A percentile compares a stretch with the other conserved stretches of the same genome.
These are phyloP conservation scores for Phaonia tiefii DNA, from an alignment of 2,888 invertebrate genomes.

Conservation along the genomic window DNA sequence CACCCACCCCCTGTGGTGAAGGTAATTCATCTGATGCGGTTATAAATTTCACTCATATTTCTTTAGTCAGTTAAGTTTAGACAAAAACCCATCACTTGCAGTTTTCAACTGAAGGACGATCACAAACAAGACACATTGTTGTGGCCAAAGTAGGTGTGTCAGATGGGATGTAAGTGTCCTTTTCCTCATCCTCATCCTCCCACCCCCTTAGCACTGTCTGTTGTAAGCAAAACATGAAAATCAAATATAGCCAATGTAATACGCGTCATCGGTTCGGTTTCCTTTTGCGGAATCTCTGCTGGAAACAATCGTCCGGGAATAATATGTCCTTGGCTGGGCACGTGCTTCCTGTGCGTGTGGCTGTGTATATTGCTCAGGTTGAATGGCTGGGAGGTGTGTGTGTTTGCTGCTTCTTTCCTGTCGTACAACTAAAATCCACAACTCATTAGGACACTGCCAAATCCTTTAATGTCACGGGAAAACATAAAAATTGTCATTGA, in stretches of 20 bases:
- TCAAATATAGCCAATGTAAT: constrained; percentile 69
- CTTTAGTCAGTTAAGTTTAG: constrained; percentile 46
- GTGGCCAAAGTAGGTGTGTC: constrained; percentile 66
- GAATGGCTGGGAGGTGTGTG: constrained; percentile 20
- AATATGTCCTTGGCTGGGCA: constrained; percentile 65
- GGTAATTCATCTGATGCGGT: constrained; percentile 79
- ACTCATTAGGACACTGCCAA: constrained; percentile 19
- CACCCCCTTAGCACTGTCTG: constrained; percentile 68
- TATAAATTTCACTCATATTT: constrained; percentile 74
- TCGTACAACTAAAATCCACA: background rate
- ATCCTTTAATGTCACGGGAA: constrained; percentile 64
- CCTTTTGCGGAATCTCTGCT: constrained; percentile 43
- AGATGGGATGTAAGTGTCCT: constrained; percentile 37
- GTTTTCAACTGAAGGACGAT: constrained; percentile 52
- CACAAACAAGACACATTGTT: constrained; percentile 40
- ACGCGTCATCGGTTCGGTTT: constrained; percentile 67
- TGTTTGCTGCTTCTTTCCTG: constrained; percentile 29
- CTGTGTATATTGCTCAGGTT: background rate
- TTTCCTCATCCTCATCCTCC: background rate
- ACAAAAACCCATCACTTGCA: constrained; percentile 78
- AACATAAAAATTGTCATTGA: constrained; percentile 62
- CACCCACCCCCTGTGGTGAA: constrained; percentile 72
- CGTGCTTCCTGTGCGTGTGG: constrained; percentile 59
- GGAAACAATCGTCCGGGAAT: constrained; percentile 46
- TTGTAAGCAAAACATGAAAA: constrained; percentile 72